Evolutionary conservation across 2,888 invertebrate genomes (phyloP).

Genomic region (Hedychridium roseum): DNA sequence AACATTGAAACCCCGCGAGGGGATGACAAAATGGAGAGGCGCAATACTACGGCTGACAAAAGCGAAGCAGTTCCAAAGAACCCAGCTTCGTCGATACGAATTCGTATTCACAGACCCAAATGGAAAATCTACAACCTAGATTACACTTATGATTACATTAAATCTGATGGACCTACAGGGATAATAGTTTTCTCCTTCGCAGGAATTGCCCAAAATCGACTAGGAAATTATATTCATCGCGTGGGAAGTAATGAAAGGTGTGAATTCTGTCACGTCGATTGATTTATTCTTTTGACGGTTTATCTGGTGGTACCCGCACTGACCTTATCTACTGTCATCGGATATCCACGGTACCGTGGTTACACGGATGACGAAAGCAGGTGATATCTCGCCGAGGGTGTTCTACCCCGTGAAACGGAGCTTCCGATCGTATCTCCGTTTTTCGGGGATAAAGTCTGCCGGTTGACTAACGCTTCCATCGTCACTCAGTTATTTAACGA

Average conservation of each 20-base stretch:
- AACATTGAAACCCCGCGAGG: slow-evolving; percentile 59
- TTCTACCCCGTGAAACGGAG: slow-evolving; percentile 10
- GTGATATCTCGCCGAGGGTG: slow-evolving; percentile 15
- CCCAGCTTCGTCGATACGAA: slow-evolving; percentile 23
- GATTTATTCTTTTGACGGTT: slow-evolving; percentile 28
- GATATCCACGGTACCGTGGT: slow-evolving; percentile 15
- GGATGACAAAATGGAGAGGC: slow-evolving; percentile 63
- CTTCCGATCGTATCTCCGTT: slow-evolving; percentile 26
- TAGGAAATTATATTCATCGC: too few relatives aligned
- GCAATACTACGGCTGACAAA: slow-evolving; percentile 49
- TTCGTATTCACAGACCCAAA: slow-evolving; percentile 28
- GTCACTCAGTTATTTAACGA: too few relatives aligned
- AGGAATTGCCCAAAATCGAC: too few relatives aligned
- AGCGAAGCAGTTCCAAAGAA: slow-evolving; percentile 44
- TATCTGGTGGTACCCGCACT: slow-evolving; percentile 44
- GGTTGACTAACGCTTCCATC: too few relatives aligned
- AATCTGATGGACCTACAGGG: too few relatives aligned
- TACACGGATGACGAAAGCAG: slow-evolving; percentile 11
- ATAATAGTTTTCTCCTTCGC: too few relatives aligned
- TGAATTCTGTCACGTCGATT: too few relatives aligned
- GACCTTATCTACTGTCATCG: slow-evolving; percentile 46
- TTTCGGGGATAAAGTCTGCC: too few relatives aligned
- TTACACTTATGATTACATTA: too few relatives aligned
- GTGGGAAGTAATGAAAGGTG: too few relatives aligned
- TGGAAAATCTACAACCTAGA: too few relatives aligned